These are phyloP conservation scores for Notothenia rossii DNA, from an alignment of 2,113 vertebrate species.

Conservation along the genomic window DNA sequence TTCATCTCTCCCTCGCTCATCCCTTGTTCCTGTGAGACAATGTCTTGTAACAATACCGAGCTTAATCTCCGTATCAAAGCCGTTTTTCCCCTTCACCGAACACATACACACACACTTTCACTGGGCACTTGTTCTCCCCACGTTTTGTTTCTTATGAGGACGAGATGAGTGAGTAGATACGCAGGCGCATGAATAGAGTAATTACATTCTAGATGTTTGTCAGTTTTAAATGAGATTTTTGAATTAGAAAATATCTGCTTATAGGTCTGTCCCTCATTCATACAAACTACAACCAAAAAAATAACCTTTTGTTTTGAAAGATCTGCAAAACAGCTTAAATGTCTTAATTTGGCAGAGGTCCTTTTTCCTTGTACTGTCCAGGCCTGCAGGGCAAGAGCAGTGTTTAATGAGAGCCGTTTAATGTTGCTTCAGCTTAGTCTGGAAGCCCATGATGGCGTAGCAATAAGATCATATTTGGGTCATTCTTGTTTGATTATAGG, in stretches of 20 bases:
- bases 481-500: slow-evolving; percentile 33
- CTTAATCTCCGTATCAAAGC: slow-evolving; percentile 99
- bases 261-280: neutral
- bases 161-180: neutral
- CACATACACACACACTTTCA: slow-evolving; percentile 80
- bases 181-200: neutral
- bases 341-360: neutral
- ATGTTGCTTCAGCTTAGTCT: slow-evolving; percentile 1
- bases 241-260: too few relatives aligned
- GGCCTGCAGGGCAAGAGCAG: slow-evolving; percentile 10
- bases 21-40: slow-evolving; percentile 96
- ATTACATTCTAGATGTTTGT: neutral
- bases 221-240: too few relatives aligned
- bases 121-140: slow-evolving; percentile 12
- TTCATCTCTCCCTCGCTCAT: slow-evolving; percentile 60
- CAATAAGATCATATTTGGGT: slow-evolving; percentile 41
- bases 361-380: neutral
- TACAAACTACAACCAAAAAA: neutral
- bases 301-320: too few relatives aligned
- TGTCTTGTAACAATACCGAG: slow-evolving; percentile 97
- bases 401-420: slow-evolving; percentile 12
- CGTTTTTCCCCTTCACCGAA: slow-evolving; percentile 96
- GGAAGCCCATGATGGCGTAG: neutral
- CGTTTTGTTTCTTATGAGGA: slow-evolving; percentile 2
- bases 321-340: neutral